Evolutionary conservation across 2,113 vertebrate genomes (phyloP).

Genomic region (Eublepharis macularius): DNA sequence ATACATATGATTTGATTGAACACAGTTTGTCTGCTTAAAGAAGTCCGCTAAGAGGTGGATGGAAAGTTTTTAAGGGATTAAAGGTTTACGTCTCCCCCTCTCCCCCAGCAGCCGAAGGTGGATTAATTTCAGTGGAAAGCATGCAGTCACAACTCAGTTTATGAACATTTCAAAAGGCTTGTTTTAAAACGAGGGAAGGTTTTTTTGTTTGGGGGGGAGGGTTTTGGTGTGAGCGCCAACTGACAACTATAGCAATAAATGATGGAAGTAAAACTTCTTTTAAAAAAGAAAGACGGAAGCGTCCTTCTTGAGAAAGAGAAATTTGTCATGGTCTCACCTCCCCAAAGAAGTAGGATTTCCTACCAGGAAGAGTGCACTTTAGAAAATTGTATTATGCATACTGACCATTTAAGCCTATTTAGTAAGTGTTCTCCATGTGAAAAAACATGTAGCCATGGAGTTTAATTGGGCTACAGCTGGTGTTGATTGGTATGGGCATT

Average conservation of each 20-base stretch:
- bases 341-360: neutral
- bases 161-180: conserved; percentile 20
- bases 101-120: conserved; percentile 4
- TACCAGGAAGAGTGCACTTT: conserved; percentile 3
- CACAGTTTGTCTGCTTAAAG: neutral
- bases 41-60: neutral
- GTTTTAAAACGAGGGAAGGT: conserved; percentile 33
- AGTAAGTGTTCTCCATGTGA: conserved; percentile 12
- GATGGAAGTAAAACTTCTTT: conserved; percentile 1
- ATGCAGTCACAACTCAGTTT: conserved; percentile 31
- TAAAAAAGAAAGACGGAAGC: neutral
- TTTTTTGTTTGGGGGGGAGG: neutral
- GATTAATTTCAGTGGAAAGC: conserved; percentile 30
- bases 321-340: neutral
- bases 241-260: conserved; percentile 12
- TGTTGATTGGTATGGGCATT: neutral
- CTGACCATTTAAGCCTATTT: neutral
- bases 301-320: neutral
- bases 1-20: neutral
- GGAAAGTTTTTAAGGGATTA: neutral
- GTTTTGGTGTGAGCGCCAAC: neutral
- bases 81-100: neutral
- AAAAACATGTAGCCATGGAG: conserved; percentile 13
- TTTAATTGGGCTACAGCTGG: neutral
- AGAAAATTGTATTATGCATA: conserved; percentile 18